Percentiles rank a stretch among this genome's conserved stretches.
Evolutionary conservation across 2,113 vertebrate genomes (phyloP).

Genomic region (Mus pahari): DNA sequence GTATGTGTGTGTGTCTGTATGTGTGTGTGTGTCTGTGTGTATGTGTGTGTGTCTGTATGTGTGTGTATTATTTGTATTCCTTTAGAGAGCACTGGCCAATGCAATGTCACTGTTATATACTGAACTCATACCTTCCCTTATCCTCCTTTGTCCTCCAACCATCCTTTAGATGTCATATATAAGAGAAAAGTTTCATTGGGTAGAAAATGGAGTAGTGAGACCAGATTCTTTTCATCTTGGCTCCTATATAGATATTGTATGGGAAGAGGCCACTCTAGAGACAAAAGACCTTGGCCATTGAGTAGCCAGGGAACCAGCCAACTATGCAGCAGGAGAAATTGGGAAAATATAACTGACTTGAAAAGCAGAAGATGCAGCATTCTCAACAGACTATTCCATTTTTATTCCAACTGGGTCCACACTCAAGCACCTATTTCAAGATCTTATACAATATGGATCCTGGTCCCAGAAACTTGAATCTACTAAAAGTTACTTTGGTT

Average conservation of each 20-base stretch:
- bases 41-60: background rate
- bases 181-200: background rate
- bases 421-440: background rate
- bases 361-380: constrained; percentile 31
- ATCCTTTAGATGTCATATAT: background rate
- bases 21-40: fast-evolving
- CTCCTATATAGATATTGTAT: background rate
- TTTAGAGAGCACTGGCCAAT: background rate
- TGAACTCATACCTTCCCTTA: background rate
- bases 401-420: background rate
- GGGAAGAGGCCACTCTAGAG: background rate
- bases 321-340: background rate
- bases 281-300: background rate
- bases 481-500: background rate
- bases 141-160: background rate
- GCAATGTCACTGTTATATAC: background rate
- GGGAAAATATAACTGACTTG: background rate
- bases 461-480: background rate
- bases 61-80: background rate
- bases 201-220: background rate
- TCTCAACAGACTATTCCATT: background rate
- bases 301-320: background rate
- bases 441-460: background rate
- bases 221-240: background rate
- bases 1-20: background rate